Conservation (phyloP, 2,888 invertebrate genomes). For the Hoplodrina blanda region DNA sequence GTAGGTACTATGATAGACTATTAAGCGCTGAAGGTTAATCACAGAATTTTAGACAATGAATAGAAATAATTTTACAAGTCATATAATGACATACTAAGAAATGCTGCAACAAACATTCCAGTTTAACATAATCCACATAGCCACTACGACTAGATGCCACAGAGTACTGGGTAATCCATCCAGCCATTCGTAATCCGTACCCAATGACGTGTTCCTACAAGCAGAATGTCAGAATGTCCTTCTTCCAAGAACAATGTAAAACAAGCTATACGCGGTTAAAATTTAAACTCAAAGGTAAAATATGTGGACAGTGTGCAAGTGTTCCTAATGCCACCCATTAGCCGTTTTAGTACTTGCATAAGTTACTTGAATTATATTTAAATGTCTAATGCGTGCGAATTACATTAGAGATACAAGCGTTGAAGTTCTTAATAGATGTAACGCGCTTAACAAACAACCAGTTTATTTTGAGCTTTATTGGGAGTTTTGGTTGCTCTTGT, state of each 20-base stretch:
- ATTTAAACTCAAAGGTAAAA: constrained; percentile 62
- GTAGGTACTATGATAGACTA: too few species aligned
- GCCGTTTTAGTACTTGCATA: constrained; percentile 78
- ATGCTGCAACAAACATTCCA: constrained; percentile 32
- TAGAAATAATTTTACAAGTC: too few species aligned
- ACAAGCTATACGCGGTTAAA: constrained; percentile 58
- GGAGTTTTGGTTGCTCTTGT: constrained; percentile 40
- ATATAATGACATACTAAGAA: background rate
- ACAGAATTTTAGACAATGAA: too few species aligned
- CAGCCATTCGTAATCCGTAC: constrained; percentile 29
- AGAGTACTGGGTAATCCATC: constrained; percentile 41
- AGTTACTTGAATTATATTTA: constrained; percentile 86
- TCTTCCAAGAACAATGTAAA: constrained; percentile 56
- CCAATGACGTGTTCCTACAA: constrained; percentile 49
- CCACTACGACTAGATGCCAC: constrained; percentile 36
- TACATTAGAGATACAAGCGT: constrained; percentile 81
- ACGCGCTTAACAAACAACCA: constrained; percentile 74
- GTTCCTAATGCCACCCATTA: constrained; percentile 76
- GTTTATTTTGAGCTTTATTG: constrained; percentile 65
- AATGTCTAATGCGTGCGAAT: constrained; percentile 82
- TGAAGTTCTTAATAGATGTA: constrained; percentile 83
- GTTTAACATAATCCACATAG: constrained; percentile 36
- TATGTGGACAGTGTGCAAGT: constrained; percentile 63
- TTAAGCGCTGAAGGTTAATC: too few species aligned
- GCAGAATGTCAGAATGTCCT: constrained; percentile 46